Evolutionary conservation across 2,797 vertebrate species (phyloP).

Genomic region (Anabas testudineus): DNA sequence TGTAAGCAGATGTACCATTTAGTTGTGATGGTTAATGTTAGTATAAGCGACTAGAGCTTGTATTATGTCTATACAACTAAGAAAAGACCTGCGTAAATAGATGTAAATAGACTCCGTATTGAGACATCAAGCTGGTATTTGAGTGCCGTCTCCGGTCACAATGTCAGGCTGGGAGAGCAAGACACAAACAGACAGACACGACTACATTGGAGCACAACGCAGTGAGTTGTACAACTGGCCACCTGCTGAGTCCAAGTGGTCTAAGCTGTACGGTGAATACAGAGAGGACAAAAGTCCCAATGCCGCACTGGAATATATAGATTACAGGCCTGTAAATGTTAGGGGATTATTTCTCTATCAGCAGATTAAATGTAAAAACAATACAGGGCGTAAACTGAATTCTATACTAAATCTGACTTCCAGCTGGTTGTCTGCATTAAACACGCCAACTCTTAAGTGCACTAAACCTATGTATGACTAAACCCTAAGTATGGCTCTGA

Average conservation of each 20-base stretch:
- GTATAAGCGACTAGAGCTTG: not conserved
- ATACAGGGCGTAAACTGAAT: conserved; percentile 5
- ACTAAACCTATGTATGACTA: not conserved
- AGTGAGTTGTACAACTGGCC: conserved; percentile 17
- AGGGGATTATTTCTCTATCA: conserved; percentile 16
- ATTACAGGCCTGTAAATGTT: conserved; percentile 22
- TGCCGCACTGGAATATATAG: conserved; percentile 6
- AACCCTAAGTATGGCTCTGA: conserved; percentile 11
- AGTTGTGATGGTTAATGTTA: not conserved
- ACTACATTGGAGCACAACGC: conserved; percentile 9
- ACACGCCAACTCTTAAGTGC: not conserved
- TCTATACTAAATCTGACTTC: not conserved
- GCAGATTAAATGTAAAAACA: conserved; percentile 26
- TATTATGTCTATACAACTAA: not conserved
- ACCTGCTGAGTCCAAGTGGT: conserved; percentile 56
- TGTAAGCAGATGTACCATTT: not conserved
- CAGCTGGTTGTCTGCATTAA: conserved; percentile 8
- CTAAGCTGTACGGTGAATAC: conserved; percentile 41
- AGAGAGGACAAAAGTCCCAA: conserved; percentile 21
- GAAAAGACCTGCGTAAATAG: not conserved
- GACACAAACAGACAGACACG: conserved; percentile 14
- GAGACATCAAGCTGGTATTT: conserved; percentile 56
- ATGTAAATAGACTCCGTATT: conserved; percentile 34
- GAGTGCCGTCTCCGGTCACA: conserved; percentile 31
- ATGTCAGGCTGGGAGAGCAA: not conserved